phyloP scores from a whole-genome alignment of 2,113 vertebrate species.

The Myotis brandtii region DNA sequence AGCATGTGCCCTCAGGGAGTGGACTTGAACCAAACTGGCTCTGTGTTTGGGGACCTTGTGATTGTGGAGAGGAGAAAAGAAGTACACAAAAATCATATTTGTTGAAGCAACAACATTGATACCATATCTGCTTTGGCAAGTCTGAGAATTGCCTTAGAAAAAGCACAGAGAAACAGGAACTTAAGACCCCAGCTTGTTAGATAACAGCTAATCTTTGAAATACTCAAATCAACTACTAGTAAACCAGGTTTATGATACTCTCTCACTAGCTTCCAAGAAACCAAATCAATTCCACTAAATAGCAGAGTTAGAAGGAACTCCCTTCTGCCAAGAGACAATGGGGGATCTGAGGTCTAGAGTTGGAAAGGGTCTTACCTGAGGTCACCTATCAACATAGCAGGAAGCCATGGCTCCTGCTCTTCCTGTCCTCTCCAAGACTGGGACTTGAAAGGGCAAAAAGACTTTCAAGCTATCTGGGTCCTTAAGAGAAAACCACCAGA shows the following conservation, averaged over 20 bases:
- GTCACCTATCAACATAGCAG: neutral
- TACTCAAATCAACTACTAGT: neutral
- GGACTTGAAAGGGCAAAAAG: neutral
- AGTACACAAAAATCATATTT: conserved; percentile 27
- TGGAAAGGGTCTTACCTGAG: neutral
- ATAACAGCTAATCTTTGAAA: conserved; percentile 44
- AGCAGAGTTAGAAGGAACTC: neutral
- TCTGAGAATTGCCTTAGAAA: conserved; percentile 61
- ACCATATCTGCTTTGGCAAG: conserved; percentile 53
- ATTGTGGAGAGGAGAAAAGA: neutral
- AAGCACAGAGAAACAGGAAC: conserved; percentile 30
- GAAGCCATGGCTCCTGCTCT: neutral
- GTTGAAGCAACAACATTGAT: conserved; percentile 1
- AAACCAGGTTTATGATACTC: neutral
- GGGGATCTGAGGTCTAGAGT: neutral
- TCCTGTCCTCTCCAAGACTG: neutral
- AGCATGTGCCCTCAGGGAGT: neutral
- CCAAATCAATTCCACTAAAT: neutral
- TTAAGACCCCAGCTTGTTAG: conserved; percentile 1
- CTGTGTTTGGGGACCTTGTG: neutral
- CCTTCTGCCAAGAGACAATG: neutral
- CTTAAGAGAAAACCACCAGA: conserved; percentile 20
- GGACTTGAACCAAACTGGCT: neutral
- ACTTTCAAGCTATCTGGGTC: neutral
- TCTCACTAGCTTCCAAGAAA: conserved; percentile 5